These are phyloP conservation scores for Saccostrea echinata DNA, from an alignment of 1,140 invertebrate species.

Conservation along the genomic window DNA sequence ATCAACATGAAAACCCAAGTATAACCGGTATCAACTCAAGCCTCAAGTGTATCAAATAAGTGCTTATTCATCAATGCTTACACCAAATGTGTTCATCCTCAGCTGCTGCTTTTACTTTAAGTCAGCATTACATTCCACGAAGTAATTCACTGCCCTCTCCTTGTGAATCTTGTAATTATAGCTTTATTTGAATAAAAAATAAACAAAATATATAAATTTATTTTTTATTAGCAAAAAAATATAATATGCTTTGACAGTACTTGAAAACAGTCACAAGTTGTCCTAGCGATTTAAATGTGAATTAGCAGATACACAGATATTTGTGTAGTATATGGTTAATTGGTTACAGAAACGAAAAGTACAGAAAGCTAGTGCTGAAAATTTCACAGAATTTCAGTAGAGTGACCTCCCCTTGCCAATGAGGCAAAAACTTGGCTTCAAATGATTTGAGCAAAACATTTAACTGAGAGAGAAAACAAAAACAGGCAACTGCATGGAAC, in stretches of 20 bases:
- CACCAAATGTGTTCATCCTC: neutral
- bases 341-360: neutral
- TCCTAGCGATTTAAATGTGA: constrained; percentile 17
- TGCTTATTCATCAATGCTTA: neutral
- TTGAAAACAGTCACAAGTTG: constrained; percentile 8
- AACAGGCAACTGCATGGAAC: neutral
- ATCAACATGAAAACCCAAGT: too few relatives aligned
- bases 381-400: neutral
- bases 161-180: neutral
- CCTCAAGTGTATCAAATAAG: too few relatives aligned
- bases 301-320: neutral
- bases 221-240: constrained; percentile 28
- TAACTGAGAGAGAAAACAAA: neutral
- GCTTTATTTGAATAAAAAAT: neutral
- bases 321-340: neutral
- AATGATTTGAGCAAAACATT: neutral
- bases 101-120: neutral
- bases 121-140: neutral
- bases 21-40: too few relatives aligned
- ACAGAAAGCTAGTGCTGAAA: constrained; percentile 2
- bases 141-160: neutral
- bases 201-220: neutral
- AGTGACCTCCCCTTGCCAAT: neutral
- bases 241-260: constrained; percentile 30
- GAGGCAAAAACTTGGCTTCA: neutral